Evolutionary conservation across 2,113 vertebrate genomes (phyloP).

Genomic region (Oxygymnocypris stewartii): DNA sequence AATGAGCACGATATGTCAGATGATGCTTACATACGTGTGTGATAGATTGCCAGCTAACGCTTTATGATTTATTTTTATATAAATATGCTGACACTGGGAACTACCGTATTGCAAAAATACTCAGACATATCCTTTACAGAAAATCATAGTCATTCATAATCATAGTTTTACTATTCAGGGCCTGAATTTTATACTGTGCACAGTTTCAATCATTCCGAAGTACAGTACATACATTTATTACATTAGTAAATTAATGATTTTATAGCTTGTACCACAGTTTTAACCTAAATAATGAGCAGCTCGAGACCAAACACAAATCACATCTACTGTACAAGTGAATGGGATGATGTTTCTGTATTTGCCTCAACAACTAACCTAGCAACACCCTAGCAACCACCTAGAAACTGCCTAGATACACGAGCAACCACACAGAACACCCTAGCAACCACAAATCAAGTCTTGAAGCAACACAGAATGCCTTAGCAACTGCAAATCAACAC

Average conservation of each 20-base stretch:
- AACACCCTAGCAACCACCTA: not conserved
- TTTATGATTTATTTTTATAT: conserved; percentile 23
- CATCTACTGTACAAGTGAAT: too few relatives aligned
- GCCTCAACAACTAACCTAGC: not conserved
- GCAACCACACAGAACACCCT: not conserved
- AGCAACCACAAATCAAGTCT: not conserved
- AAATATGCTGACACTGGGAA: conserved; percentile 17
- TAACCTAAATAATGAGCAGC: too few relatives aligned
- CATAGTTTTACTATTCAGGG: not conserved
- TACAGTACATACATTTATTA: not conserved
- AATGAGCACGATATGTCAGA: conserved; percentile 36
- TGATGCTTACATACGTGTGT: conserved; percentile 1
- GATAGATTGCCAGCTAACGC: not conserved
- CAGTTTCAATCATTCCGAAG: not conserved
- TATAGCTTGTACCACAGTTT: not conserved
- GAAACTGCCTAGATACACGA: not conserved
- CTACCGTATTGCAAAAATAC: not conserved
- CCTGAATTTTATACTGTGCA: not conserved
- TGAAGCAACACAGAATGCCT: not conserved
- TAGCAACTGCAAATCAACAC: too few relatives aligned
- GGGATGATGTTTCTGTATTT: too few relatives aligned
- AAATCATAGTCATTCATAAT: not conserved
- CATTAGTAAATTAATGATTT: not conserved
- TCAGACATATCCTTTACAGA: not conserved
- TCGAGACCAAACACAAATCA: not conserved